Conservation (phyloP, 2,797 vertebrate species). For the Clarias platycephalus region DNA sequence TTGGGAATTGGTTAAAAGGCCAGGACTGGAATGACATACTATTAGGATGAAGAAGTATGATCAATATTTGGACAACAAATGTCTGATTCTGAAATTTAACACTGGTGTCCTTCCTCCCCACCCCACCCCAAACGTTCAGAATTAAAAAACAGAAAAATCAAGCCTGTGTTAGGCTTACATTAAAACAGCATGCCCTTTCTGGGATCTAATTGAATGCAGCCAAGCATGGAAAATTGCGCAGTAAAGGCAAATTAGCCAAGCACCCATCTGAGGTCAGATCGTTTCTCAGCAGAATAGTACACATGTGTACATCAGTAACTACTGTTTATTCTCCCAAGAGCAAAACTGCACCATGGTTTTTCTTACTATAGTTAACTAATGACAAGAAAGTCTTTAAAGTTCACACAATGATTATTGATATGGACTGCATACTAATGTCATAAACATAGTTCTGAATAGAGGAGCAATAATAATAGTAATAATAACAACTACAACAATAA, state of each 20-base stretch:
- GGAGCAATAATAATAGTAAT: neutral
- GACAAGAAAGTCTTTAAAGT: neutral
- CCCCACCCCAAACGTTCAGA: constrained; percentile 28
- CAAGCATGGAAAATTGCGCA: constrained; percentile 60
- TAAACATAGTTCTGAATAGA: neutral
- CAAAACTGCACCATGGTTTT: constrained; percentile 3
- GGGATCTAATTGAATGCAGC: constrained; percentile 63
- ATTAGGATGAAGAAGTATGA: constrained; percentile 29
- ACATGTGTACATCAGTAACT: constrained; percentile 32
- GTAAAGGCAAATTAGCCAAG: constrained; percentile 58
- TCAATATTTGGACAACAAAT: constrained; percentile 36
- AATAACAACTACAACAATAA: neutral
- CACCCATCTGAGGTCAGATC: constrained; percentile 54
- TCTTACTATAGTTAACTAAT: neutral
- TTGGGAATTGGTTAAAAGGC: constrained; percentile 54
- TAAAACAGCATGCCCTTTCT: constrained; percentile 60
- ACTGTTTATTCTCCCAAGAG: constrained; percentile 34
- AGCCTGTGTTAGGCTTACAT: constrained; percentile 46
- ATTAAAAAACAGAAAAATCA: constrained; percentile 43
- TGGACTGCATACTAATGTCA: neutral
- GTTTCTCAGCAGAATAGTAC: constrained; percentile 46
- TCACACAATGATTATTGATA: neutral
- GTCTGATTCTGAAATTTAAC: constrained; percentile 37
- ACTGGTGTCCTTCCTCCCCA: constrained; percentile 15
- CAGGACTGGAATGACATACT: constrained; percentile 32